phyloP scores from a whole-genome alignment of 1,140 invertebrate species.

The Bombus soroeensis region DNA sequence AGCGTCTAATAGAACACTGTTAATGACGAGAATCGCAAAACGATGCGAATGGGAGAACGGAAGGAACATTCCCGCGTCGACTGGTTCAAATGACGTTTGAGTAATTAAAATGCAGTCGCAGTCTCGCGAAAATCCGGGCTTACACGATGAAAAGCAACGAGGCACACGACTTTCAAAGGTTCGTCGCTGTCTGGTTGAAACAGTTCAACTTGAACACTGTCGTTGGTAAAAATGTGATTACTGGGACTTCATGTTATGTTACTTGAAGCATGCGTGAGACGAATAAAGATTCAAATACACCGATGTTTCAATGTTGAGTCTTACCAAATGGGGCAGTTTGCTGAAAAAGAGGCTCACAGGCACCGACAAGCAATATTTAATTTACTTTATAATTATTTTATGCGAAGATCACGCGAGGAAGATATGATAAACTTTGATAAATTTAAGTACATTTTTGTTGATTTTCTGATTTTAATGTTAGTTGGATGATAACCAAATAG shows the following conservation, averaged over 20 bases:
- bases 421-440: no score
- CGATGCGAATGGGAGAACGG: not conserved
- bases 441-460: not conserved
- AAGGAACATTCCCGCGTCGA: not conserved
- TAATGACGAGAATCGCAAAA: conserved; percentile 25
- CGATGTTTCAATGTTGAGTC: not conserved
- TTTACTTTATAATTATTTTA: no score
- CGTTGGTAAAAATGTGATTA: not conserved
- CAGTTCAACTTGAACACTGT: not conserved
- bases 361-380: no score
- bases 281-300: not conserved
- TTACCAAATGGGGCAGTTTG: no score
- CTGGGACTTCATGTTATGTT: no score
- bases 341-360: no score
- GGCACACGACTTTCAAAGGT: conserved; percentile 19
- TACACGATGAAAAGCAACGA: not conserved
- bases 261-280: no score
- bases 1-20: conserved; percentile 28
- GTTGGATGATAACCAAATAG: not conserved
- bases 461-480: not conserved
- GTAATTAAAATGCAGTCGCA: conserved; percentile 55
- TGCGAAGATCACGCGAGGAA: no score
- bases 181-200: not conserved
- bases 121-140: not conserved
- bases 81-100: conserved; percentile 44